A percentile compares a stretch with the other conserved stretches of the same genome.
phyloP scores from a whole-genome alignment of 1,140 invertebrate species.

The Streblospio benedicti region DNA sequence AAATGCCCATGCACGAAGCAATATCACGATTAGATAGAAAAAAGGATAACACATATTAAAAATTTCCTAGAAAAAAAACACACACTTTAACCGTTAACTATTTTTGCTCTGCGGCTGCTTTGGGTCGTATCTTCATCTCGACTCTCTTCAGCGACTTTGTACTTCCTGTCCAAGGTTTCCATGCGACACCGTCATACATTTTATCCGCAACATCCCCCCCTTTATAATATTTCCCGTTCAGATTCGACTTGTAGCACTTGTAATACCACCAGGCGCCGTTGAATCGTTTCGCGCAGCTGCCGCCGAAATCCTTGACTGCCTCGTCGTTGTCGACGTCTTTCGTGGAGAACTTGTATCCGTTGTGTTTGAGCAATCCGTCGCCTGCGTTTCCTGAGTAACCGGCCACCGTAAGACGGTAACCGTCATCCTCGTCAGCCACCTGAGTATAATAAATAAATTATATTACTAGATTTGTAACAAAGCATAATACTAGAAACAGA shows the following conservation, averaged over 20 bases:
- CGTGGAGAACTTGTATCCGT: constrained; percentile 54
- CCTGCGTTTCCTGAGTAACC: constrained; percentile 73
- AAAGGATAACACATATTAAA: no score
- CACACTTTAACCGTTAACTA: no score
- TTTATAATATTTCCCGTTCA: constrained; percentile 53
- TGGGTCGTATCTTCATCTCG: constrained; percentile 49
- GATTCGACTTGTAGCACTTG: constrained; percentile 56
- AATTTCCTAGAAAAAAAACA: no score
- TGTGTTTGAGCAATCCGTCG: constrained; percentile 55
- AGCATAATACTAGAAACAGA: no score
- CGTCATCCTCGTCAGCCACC: constrained; percentile 56
- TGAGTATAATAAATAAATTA: no score
- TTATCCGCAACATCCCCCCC: constrained; percentile 35
- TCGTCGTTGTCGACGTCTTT: constrained; percentile 54
- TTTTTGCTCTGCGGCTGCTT: no score
- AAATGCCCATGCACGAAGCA: no score
- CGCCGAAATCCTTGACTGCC: constrained; percentile 33
- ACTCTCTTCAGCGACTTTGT: constrained; percentile 50
- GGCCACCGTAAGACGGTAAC: constrained; percentile 84
- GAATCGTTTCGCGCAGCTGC: constrained; percentile 40
- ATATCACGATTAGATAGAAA: no score
- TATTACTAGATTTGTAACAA: no score
- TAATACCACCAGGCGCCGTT: constrained; percentile 58
- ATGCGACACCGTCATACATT: constrained; percentile 52
- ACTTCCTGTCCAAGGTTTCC: constrained; percentile 54